Percentiles rank a stretch among this genome's conserved stretches.
phyloP scores from a whole-genome alignment of 2,797 vertebrate genomes.

The Microcaecilia unicolor region DNA sequence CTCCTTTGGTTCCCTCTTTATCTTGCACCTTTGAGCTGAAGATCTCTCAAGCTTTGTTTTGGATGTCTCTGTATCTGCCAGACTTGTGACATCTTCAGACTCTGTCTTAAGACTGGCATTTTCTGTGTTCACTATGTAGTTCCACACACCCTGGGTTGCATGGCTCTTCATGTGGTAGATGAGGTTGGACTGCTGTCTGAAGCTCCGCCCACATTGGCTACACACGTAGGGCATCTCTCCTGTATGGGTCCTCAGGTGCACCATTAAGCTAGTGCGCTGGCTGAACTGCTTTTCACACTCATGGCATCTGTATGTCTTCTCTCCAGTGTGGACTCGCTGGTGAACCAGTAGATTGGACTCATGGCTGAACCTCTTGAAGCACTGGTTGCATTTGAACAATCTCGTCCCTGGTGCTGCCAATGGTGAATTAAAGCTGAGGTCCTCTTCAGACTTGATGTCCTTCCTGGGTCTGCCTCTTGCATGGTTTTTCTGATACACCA shows the following conservation, averaged over 20 bases:
- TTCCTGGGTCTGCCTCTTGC: too few relatives aligned
- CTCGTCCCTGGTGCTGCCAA: slow-evolving; percentile 33
- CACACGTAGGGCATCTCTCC: slow-evolving; percentile 41
- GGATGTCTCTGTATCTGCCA: too few relatives aligned
- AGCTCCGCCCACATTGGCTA: slow-evolving; percentile 37
- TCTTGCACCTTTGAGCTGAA: too few relatives aligned
- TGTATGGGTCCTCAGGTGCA: slow-evolving; percentile 46
- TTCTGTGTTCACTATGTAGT: slow-evolving; percentile 37
- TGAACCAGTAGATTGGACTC: slow-evolving; percentile 14
- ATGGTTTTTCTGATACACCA: too few relatives aligned
- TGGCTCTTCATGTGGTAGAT: slow-evolving; percentile 41
- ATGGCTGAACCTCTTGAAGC: slow-evolving; percentile 12
- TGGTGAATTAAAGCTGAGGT: slow-evolving; percentile 39
- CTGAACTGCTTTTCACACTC: slow-evolving; percentile 59
- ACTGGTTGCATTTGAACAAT: slow-evolving; percentile 6
- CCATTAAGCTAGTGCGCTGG: slow-evolving; percentile 51
- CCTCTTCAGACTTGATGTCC: slow-evolving; percentile 21
- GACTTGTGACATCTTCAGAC: too few relatives aligned
- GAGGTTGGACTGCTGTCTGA: slow-evolving; percentile 36
- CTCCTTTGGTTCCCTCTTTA: background rate
- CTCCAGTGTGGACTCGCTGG: slow-evolving; percentile 13
- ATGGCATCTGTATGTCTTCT: slow-evolving; percentile 27
- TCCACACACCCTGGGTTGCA: slow-evolving; percentile 44
- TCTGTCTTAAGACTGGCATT: slow-evolving; percentile 42
- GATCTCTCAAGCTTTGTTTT: too few relatives aligned